Conservation (phyloP, 2,797 vertebrate species). For the Dermochelys coriacea region DNA sequence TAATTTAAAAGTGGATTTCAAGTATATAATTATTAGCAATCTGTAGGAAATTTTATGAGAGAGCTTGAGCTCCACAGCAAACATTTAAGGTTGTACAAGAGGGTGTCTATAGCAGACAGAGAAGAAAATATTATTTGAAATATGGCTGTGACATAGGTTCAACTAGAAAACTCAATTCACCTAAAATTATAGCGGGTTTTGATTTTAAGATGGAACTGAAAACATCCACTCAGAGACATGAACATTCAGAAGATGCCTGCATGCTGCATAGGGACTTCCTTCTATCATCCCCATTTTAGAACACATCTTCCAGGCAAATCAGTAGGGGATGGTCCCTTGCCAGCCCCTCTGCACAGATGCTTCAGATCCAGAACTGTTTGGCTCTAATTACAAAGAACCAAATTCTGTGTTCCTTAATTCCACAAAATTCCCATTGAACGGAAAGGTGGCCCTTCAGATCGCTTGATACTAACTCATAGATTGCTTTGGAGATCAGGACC, state of each 20-base stretch:
- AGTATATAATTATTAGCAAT: not conserved
- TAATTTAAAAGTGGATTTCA: not conserved
- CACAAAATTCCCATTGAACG: not conserved
- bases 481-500: not conserved
- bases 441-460: accelerated
- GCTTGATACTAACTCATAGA: not conserved
- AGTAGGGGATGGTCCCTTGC: not conserved
- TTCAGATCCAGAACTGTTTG: not conserved
- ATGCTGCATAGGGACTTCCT: not conserved
- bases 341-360: not conserved
- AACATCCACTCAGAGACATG: not conserved
- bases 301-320: not conserved
- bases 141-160: accelerated
- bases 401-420: not conserved
- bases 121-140: not conserved
- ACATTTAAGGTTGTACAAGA: not conserved
- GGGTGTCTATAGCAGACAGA: not conserved
- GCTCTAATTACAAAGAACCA: not conserved
- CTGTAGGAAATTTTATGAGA: not conserved
- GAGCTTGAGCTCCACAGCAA: not conserved
- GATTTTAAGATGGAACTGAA: not conserved
- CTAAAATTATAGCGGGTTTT: not conserved
- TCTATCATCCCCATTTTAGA: not conserved
- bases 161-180: not conserved
- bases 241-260: not conserved